Evolutionary conservation across 2,888 invertebrate genomes (phyloP), one percentile per base, ranked within the genome.

Genomic region (Phaedon cochleariae): DNA sequence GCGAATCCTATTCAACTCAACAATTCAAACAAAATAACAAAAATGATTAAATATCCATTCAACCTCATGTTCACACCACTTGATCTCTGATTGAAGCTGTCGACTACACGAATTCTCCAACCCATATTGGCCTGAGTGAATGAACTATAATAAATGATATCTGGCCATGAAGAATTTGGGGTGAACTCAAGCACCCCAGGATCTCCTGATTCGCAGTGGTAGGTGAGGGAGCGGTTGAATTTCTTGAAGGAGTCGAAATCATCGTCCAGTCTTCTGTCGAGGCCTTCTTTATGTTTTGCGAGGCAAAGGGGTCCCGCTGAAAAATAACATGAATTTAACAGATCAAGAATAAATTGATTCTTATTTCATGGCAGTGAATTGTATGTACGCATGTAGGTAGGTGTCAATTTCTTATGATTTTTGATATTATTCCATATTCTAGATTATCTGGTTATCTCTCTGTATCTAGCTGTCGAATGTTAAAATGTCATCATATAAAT

Each of bases 71-170:
- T 31, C 21, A 26, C 18, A 5, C 52, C 34, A 7, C 26, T 5
- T 7, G 69, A 71, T 58, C 74, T 65, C 58, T 74, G 85, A 49
- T 84, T 85, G 80, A 90, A 92, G 60, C 88, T 91, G 83, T 97
- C 96, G 60, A 97, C 92, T 21, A 97, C 89, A 83, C 92, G 92
- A 79, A 97, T 95, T 82, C 94, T 94, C 87, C 95, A 96, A 67
- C 97, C 97, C 95, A 97, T 97, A 84, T 96, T 95, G 22, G 93
- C 89, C 77, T 95, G 95, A 2, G 95, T 94, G 84, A 94, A 97
- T 65, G 96, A 96, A 85, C 97, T 93, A 82, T 95, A 95, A 84
- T 96, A 97, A 20, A 97, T 94, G 26, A 89, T 85, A 83, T 97
- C 96, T 0, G 97, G 97, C 92, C 96, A 96, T 1, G 94, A 89